Conservation (phyloP, 1,140 invertebrate genomes). For the Cepaea nemoralis region DNA sequence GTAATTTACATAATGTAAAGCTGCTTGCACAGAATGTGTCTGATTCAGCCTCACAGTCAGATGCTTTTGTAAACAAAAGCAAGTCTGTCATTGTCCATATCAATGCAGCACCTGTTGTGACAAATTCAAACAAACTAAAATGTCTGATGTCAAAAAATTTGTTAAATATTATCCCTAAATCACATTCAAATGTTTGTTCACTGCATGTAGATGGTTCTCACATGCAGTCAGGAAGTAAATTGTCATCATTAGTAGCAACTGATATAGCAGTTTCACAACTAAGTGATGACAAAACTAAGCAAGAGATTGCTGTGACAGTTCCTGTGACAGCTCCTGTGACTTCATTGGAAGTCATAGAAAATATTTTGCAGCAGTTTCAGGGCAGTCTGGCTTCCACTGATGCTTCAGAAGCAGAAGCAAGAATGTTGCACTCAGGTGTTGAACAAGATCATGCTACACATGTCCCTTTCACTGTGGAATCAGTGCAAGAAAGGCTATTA, state of each 20-base stretch:
- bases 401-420: neutral
- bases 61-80: neutral
- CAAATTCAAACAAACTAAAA: conserved; percentile 24
- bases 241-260: neutral
- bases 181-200: neutral
- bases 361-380: conserved; percentile 8
- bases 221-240: neutral
- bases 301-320: neutral
- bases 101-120: neutral
- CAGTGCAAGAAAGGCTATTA: neutral
- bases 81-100: neutral
- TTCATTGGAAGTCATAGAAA: neutral
- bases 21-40: neutral
- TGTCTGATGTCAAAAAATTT: conserved; percentile 5
- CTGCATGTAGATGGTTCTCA: neutral
- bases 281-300: neutral
- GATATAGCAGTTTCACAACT: neutral
- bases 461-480: neutral
- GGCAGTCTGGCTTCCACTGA: neutral
- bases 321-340: neutral
- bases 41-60: neutral
- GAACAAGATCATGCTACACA: neutral
- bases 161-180: neutral
- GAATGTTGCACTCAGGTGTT: neutral
- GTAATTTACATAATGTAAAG: neutral